phyloP scores from a whole-genome alignment of 2,113 vertebrate species.

The Acrocephalus arundinaceus region DNA sequence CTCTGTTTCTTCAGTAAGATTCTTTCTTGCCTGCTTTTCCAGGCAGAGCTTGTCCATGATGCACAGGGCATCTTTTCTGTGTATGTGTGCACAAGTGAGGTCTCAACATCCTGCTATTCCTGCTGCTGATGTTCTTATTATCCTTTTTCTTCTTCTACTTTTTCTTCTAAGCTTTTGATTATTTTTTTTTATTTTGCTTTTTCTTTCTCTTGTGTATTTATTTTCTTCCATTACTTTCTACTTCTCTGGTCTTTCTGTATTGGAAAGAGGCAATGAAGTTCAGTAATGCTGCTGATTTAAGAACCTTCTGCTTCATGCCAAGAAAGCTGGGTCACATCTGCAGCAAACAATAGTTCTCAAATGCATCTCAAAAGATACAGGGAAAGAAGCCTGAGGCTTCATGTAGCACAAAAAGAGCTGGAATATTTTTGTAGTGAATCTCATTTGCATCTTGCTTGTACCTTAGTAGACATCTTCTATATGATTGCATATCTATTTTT shows the following conservation, averaged over 20 bases:
- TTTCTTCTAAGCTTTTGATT: not conserved
- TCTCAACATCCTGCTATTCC: not conserved
- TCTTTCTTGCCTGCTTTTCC: not conserved
- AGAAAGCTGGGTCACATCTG: slow-evolving; percentile 12
- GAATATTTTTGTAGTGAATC: not conserved
- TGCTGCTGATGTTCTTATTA: not conserved
- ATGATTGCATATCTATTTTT: not conserved
- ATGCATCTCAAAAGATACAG: not conserved
- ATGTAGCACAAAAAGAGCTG: not conserved
- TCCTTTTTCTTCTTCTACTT: not conserved
- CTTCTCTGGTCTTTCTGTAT: not conserved
- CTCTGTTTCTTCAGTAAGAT: not conserved
- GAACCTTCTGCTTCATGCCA: not conserved
- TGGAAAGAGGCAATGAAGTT: not conserved
- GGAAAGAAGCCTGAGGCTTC: not conserved
- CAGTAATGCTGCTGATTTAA: not conserved
- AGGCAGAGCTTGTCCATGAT: not conserved
- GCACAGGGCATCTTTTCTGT: not conserved
- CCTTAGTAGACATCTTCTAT: not conserved
- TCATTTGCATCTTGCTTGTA: not conserved
- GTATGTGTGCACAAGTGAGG: accelerated
- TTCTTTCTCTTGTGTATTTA: not conserved
- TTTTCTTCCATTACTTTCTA: not conserved
- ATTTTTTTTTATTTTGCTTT: not conserved
- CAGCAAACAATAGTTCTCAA: not conserved